phyloP scores from a whole-genome alignment of 2,113 vertebrate genomes.

The Osmerus eperlanus region DNA sequence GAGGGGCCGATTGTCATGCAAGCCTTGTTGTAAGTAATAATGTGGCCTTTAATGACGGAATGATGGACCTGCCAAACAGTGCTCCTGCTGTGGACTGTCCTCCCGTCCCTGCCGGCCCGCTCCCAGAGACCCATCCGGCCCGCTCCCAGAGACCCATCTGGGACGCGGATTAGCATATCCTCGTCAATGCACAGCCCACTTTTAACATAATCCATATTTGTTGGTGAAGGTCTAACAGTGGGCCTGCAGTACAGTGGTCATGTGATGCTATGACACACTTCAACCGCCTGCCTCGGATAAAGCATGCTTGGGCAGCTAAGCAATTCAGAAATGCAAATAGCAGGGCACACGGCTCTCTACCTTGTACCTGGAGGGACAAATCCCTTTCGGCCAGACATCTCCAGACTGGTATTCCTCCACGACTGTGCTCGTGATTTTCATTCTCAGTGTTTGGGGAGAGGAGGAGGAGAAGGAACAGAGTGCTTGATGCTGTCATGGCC shows the following conservation, averaged over 20 bases:
- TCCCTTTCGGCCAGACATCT: slow-evolving; percentile 89
- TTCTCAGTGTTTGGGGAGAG: slow-evolving; percentile 65
- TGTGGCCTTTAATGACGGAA: slow-evolving; percentile 99
- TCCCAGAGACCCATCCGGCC: slow-evolving; percentile 87
- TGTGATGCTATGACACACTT: slow-evolving; percentile 90
- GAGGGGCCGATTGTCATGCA: slow-evolving; percentile 94
- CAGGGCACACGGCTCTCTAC: slow-evolving; percentile 73
- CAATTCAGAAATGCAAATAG: slow-evolving; percentile 96
- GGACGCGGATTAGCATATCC: slow-evolving; percentile 92
- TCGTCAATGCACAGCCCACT: slow-evolving; percentile 93
- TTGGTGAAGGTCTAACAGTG: slow-evolving; percentile 94
- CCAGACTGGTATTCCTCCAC: slow-evolving; percentile 75
- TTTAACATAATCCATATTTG: slow-evolving; percentile 99
- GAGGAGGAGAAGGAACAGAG: slow-evolving; percentile 53
- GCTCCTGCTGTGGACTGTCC: slow-evolving; percentile 86
- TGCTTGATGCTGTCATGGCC: slow-evolving; percentile 65
- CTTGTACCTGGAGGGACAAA: slow-evolving; percentile 90
- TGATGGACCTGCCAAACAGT: slow-evolving; percentile 99
- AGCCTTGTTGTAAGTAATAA: slow-evolving; percentile 98
- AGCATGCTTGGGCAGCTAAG: slow-evolving; percentile 96
- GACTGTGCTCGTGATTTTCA: slow-evolving; percentile 71
- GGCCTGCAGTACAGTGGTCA: slow-evolving; percentile 83
- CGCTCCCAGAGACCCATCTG: slow-evolving; percentile 90
- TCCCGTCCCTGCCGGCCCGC: slow-evolving; percentile 83
- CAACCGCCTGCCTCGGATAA: slow-evolving; percentile 77